Percentiles rank a stretch among this genome's conserved stretches.
phyloP scores from a whole-genome alignment of 2,797 vertebrate species.

The Cottoperca gobio region DNA sequence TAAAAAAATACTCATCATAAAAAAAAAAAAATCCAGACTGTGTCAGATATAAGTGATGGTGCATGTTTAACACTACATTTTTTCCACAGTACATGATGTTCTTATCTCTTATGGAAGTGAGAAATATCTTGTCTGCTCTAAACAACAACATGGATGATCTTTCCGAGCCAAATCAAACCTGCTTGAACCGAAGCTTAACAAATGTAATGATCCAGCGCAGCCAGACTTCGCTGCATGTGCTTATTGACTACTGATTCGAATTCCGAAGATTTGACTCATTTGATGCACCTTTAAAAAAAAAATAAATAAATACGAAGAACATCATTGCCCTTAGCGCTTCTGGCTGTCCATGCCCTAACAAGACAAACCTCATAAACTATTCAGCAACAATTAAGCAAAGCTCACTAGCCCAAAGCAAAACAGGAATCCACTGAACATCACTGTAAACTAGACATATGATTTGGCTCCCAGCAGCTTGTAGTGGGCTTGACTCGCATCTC shows the following conservation, averaged over 20 bases:
- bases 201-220: constrained; percentile 10
- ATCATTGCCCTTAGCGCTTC: constrained; percentile 20
- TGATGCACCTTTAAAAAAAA: constrained; percentile 35
- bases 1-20: neutral
- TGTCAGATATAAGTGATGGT: constrained; percentile 22
- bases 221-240: neutral
- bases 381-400: constrained; percentile 73
- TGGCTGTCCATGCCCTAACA: constrained; percentile 45
- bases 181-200: neutral
- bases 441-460: constrained; percentile 57
- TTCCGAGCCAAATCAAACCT: neutral
- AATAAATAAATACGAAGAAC: constrained; percentile 16
- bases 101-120: constrained; percentile 12
- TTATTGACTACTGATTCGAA: neutral
- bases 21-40: neutral
- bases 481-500: constrained; percentile 30
- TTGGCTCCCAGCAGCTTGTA: constrained; percentile 50
- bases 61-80: neutral
- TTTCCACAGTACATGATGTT: constrained; percentile 20
- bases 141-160: neutral
- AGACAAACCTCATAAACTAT: constrained; percentile 71
- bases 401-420: constrained; percentile 69
- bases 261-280: constrained; percentile 11
- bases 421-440: constrained; percentile 67
- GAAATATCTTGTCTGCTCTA: constrained; percentile 5